Conservation (phyloP, 2,797 vertebrate species). For the Brachyrhaphis roseni region DNA sequence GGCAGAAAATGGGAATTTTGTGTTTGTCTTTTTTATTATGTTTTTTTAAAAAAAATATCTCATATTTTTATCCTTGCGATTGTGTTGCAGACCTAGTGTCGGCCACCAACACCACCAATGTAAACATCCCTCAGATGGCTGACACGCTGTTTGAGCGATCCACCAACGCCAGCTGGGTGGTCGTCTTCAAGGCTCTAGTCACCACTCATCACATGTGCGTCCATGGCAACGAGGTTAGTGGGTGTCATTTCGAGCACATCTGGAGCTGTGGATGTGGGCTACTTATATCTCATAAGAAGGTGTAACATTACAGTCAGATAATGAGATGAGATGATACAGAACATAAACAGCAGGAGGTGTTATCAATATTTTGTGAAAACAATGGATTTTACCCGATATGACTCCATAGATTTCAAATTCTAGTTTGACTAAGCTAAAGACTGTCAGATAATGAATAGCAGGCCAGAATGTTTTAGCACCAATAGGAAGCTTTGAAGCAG, state of each 20-base stretch:
- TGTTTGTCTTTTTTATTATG: not conserved
- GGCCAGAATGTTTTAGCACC: not conserved
- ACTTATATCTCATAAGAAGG: not conserved
- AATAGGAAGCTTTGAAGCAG: not conserved
- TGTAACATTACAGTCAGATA: not conserved
- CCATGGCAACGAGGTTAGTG: conserved; percentile 95
- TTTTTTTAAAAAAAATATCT: not conserved
- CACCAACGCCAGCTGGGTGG: conserved; percentile 99
- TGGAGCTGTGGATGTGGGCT: not conserved
- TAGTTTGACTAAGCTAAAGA: not conserved
- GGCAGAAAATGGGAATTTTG: not conserved
- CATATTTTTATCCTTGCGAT: not conserved
- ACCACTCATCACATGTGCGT: conserved; percentile 98
- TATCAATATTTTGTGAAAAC: not conserved
- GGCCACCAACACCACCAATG: conserved; percentile 98
- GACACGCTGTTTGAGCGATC: conserved; percentile 97
- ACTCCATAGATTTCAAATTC: not conserved
- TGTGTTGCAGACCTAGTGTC: conserved; percentile 91
- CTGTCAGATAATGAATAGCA: not conserved
- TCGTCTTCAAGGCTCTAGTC: conserved; percentile 98
- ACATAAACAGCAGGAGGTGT: not conserved
- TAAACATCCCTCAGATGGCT: conserved; percentile 99
- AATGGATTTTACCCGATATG: not conserved
- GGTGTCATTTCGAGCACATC: not conserved
- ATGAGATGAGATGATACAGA: not conserved